Conservation (phyloP, 2,113 vertebrate genomes). For the Terrapene triunguis region DNA sequence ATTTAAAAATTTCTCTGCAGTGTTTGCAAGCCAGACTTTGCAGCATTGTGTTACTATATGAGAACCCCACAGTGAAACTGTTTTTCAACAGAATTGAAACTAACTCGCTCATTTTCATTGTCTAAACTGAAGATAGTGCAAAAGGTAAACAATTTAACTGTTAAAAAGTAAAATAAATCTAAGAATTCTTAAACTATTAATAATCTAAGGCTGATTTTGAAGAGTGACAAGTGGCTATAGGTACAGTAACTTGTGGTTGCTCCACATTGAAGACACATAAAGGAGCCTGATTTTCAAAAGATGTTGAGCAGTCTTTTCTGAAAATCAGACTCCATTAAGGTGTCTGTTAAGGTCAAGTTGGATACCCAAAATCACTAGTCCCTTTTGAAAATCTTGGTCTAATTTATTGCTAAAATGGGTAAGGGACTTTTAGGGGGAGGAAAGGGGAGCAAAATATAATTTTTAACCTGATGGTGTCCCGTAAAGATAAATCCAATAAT, state of each 20-base stretch:
- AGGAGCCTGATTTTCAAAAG: not conserved
- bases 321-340: too few species aligned
- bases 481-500: not conserved
- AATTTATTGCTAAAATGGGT: not conserved
- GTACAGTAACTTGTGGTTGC: not conserved
- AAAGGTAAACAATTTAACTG: not conserved
- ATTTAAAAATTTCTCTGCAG: not conserved
- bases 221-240: not conserved
- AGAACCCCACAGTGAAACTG: not conserved
- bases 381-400: too few species aligned
- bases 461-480: not conserved
- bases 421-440: not conserved
- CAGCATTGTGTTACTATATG: not conserved
- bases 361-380: too few species aligned
- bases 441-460: not conserved
- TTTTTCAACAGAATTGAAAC: not conserved
- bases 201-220: not conserved
- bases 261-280: not conserved
- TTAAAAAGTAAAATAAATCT: not conserved
- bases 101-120: not conserved
- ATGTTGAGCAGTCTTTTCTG: not conserved
- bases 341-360: too few species aligned
- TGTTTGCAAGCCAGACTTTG: not conserved
- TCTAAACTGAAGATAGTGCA: not conserved
- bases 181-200: not conserved